Percentiles rank a stretch among this genome's conserved stretches.
Evolutionary conservation across 2,113 vertebrate species (phyloP).

Genomic region (Casuarius casuarius): DNA sequence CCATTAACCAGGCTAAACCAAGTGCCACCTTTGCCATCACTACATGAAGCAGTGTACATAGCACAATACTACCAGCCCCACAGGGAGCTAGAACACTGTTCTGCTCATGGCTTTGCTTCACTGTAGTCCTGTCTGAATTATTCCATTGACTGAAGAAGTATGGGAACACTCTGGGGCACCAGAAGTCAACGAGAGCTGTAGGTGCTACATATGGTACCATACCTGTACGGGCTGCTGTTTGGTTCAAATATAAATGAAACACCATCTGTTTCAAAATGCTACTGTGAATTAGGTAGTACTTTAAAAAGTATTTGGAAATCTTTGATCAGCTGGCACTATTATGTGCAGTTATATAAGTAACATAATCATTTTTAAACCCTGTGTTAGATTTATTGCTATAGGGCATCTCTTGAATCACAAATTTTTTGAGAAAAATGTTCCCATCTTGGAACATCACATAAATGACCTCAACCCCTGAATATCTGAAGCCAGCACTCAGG

Average conservation of each 20-base stretch:
- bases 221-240: background rate
- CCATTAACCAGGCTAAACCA: background rate
- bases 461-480: background rate
- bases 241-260: background rate
- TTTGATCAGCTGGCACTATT: background rate
- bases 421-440: too few species aligned
- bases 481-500: background rate
- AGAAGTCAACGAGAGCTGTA: background rate
- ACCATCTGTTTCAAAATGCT: background rate
- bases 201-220: background rate
- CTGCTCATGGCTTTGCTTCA: background rate
- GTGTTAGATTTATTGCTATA: too few species aligned
- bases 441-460: background rate
- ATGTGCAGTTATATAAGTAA: background rate
- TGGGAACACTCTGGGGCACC: background rate
- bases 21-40: background rate
- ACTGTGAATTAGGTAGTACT: background rate
- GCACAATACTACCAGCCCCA: background rate
- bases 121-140: background rate
- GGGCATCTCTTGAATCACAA: too few species aligned
- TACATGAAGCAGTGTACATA: background rate
- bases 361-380: background rate
- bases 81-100: background rate
- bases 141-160: background rate
- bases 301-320: background rate